A percentile compares a stretch with the other conserved stretches of the same genome.
Evolutionary conservation across 2,888 invertebrate genomes (phyloP).

Genomic region (Drosophila dives): DNA sequence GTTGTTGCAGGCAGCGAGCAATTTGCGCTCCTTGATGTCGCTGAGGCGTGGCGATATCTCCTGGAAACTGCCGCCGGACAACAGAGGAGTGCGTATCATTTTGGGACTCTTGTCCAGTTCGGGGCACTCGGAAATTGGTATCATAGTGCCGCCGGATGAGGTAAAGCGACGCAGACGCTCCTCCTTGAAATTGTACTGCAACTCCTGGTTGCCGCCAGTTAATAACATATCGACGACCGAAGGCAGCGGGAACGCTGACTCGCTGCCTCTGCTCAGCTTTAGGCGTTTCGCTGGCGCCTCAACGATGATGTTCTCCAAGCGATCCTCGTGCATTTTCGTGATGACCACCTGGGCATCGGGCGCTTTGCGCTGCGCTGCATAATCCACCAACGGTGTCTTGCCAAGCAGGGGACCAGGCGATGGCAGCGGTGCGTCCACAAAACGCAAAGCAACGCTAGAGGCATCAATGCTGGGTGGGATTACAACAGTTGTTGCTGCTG

Average conservation of each 20-base stretch:
- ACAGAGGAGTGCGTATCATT: constrained; percentile 92
- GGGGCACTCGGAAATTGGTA: constrained; percentile 87
- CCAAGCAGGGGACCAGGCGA: constrained; percentile 94
- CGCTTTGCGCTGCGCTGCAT: constrained; percentile 82
- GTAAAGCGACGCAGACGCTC: constrained; percentile 81
- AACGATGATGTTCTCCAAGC: constrained; percentile 47
- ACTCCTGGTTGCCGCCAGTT: constrained; percentile 38
- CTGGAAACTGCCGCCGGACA: constrained; percentile 93
- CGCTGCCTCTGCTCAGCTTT: constrained; percentile 40
- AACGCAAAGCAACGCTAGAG: constrained; percentile 77
- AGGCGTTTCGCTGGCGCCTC: constrained; percentile 63
- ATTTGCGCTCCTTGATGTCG: constrained; percentile 69
- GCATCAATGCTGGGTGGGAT: constrained; percentile 39
- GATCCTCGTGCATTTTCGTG: constrained; percentile 84
- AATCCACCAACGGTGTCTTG: constrained; percentile 92
- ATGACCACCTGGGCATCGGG: constrained; percentile 82
- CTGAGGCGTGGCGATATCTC: constrained; percentile 82
- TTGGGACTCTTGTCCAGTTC: constrained; percentile 89
- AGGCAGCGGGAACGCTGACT: constrained; percentile 19
- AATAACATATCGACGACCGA: constrained; percentile 52
- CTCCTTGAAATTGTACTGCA: constrained; percentile 76
- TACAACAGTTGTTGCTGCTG: constrained; percentile 9
- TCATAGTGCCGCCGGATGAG: constrained; percentile 85
- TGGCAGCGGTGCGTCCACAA: constrained; percentile 88
- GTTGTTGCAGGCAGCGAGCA: constrained; percentile 9